Conservation (phyloP, 2,888 invertebrate genomes). For the Drepanosiphum platanoidis region DNA sequence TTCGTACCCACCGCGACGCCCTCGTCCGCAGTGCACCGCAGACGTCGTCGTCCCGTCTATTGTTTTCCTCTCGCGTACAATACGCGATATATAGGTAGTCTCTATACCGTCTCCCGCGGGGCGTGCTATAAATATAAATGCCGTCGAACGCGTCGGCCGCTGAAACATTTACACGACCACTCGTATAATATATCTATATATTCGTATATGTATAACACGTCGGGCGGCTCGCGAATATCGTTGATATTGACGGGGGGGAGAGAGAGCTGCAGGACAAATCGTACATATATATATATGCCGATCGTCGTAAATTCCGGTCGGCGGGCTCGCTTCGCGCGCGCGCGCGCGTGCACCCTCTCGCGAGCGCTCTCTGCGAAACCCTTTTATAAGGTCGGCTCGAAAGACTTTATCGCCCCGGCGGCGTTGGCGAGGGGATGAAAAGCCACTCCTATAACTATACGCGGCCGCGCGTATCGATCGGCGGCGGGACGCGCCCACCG, state of each 20-base stretch:
- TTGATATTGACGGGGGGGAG: not conserved
- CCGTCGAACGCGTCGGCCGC: too few species aligned
- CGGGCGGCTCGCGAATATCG: not conserved
- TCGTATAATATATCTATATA: not conserved
- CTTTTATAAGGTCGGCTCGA: not conserved
- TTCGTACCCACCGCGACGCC: too few species aligned
- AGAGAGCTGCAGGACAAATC: too few species aligned
- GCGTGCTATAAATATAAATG: too few species aligned
- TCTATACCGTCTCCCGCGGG: too few species aligned
- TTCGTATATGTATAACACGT: not conserved
- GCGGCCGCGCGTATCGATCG: constrained; percentile 7
- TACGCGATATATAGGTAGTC: too few species aligned
- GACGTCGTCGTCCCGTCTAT: too few species aligned
- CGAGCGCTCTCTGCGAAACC: not conserved
- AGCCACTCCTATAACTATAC: constrained; percentile 25
- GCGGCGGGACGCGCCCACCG: constrained; percentile 14
- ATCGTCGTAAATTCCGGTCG: not conserved
- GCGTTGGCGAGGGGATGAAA: not conserved
- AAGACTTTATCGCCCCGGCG: not conserved
- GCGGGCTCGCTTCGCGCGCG: not conserved
- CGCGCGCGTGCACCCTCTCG: not conserved
- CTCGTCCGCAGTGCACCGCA: too few species aligned
- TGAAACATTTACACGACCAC: too few species aligned
- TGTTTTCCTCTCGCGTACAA: too few species aligned
- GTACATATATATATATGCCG: too few species aligned